These are phyloP conservation scores for Doryteuthis pealeii DNA, from an alignment of 1,140 invertebrate genomes.

Conservation along the genomic window DNA sequence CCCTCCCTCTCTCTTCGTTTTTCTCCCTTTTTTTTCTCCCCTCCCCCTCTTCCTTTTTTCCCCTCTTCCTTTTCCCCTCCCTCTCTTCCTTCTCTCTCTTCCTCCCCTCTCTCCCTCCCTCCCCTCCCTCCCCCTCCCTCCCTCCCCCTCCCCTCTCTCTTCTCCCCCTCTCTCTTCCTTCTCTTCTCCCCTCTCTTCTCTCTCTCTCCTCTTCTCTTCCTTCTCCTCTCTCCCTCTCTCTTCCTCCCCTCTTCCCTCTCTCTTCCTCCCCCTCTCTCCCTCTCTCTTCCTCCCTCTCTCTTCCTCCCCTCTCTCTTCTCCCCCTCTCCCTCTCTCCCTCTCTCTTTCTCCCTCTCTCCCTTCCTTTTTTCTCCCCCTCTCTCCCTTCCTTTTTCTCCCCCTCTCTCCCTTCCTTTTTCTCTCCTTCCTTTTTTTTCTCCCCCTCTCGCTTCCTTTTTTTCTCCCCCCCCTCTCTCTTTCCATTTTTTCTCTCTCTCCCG, in stretches of 20 bases:
- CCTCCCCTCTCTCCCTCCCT: not conserved
- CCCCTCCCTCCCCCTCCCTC: no score
- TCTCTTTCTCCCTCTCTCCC: not conserved
- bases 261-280: not conserved
- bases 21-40: not conserved
- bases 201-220: not conserved
- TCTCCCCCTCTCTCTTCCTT: no score
- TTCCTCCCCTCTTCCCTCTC: not conserved
- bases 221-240: not conserved
- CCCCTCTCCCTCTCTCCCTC: not conserved
- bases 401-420: not conserved
- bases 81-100: not conserved
- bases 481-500: no score
- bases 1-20: no score
- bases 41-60: not conserved
- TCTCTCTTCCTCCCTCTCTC: not conserved
- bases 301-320: not conserved
- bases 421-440: not conserved
- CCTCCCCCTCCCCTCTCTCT: no score
- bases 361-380: not conserved
- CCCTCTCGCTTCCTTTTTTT: no score
- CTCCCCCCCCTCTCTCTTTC: no score
- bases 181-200: no score
- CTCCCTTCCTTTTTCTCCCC: not conserved
- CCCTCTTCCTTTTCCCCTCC: not conserved